Evolutionary conservation across 2,113 vertebrate genomes (phyloP).

Genomic region (Oryzias curvinotus): DNA sequence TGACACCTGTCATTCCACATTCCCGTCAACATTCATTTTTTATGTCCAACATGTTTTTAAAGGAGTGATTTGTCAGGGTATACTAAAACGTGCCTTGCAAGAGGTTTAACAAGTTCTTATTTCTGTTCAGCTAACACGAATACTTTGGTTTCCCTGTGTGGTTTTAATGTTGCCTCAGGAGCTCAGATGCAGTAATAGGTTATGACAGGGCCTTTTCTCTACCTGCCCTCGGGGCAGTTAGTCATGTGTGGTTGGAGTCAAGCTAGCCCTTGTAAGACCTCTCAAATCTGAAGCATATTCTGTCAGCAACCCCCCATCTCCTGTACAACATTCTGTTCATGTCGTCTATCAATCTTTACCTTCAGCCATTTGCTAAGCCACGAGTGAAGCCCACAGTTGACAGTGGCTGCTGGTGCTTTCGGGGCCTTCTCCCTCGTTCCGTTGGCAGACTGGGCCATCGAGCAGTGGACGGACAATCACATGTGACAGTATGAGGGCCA

Average conservation of each 20-base stretch:
- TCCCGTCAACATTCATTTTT: constrained; percentile 29
- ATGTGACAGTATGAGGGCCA: constrained; percentile 77
- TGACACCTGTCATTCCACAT: constrained; percentile 26
- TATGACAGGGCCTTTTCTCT: constrained; percentile 76
- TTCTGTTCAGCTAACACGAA: constrained; percentile 40
- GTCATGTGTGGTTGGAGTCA: constrained; percentile 71
- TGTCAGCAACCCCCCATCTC: constrained; percentile 58
- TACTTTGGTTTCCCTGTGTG: constrained; percentile 36
- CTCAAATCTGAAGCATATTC: constrained; percentile 66
- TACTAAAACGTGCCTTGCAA: constrained; percentile 19
- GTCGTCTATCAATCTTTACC: constrained; percentile 77
- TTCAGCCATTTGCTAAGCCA: constrained; percentile 51
- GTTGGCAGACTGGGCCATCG: constrained; percentile 61
- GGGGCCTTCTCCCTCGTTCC: constrained; percentile 41
- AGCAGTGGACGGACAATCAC: constrained; percentile 62
- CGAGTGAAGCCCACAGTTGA: constrained; percentile 55
- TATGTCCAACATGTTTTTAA: constrained; percentile 20
- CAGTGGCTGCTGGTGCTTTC: constrained; percentile 58
- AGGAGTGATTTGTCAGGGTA: constrained; percentile 36
- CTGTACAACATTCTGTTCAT: constrained; percentile 63
- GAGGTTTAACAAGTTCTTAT: constrained; percentile 51
- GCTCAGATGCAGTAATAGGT: constrained; percentile 68
- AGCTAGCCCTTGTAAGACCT: constrained; percentile 59
- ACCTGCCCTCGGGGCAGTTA: constrained; percentile 67
- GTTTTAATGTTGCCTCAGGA: constrained; percentile 59